These are phyloP conservation scores for Aspidiotus rigidus DNA, from an alignment of 2,888 invertebrate genomes.

Conservation along the genomic window DNA sequence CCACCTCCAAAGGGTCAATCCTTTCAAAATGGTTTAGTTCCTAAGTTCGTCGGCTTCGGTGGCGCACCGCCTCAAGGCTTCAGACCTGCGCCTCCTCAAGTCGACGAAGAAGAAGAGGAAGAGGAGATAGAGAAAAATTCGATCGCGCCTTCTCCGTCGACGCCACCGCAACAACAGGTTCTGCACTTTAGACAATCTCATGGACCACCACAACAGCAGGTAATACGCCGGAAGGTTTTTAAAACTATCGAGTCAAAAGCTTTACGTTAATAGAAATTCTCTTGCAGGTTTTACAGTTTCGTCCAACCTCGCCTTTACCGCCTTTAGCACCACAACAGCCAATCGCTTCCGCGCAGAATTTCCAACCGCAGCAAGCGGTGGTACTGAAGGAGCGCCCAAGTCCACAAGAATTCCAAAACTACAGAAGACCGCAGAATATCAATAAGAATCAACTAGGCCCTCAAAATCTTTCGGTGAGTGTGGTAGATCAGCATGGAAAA, in stretches of 20 bases:
- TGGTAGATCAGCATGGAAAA: neutral
- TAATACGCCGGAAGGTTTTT: neutral
- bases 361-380: constrained; percentile 27
- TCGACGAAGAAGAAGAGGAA: constrained; percentile 39
- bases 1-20: constrained; percentile 32
- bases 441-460: constrained; percentile 26
- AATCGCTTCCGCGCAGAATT: constrained; percentile 29
- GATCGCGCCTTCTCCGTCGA: constrained; percentile 36
- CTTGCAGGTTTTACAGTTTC: constrained; percentile 21
- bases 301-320: constrained; percentile 30
- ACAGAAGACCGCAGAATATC: constrained; percentile 29
- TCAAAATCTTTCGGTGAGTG: constrained; percentile 25
- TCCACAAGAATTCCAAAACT: constrained; percentile 34
- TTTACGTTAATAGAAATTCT: neutral
- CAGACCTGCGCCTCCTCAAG: constrained; percentile 38
- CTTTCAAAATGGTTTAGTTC: constrained; percentile 34
- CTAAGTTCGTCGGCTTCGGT: constrained; percentile 35
- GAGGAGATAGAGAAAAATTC: constrained; percentile 37
- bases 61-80: constrained; percentile 39
- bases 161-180: constrained; percentile 37
- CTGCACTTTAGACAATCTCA: constrained; percentile 35
- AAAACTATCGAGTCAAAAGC: neutral
- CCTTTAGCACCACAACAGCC: constrained; percentile 24
- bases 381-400: constrained; percentile 19
- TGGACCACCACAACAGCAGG: constrained; percentile 31